These are phyloP conservation scores for Zapornia atra DNA, from an alignment of 2,113 vertebrate species.

Conservation along the genomic window DNA sequence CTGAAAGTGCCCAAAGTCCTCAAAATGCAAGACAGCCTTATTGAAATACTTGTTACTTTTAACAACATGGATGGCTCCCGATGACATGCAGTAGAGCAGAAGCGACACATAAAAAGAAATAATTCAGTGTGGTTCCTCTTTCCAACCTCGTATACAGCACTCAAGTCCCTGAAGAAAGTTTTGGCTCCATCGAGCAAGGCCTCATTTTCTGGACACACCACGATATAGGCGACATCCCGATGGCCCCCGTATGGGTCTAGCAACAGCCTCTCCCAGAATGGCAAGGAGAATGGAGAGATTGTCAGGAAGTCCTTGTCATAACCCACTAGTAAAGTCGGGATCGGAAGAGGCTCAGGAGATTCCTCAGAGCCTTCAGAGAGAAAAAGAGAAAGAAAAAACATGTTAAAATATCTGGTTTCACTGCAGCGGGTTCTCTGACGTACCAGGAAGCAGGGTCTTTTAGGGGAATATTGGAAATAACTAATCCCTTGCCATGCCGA, in stretches of 20 bases:
- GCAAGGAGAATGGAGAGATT: conserved; percentile 92
- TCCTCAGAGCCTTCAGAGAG: conserved; percentile 88
- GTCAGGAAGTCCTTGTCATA: conserved; percentile 97
- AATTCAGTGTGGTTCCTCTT: background rate
- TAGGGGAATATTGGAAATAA: background rate
- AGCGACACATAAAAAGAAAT: background rate
- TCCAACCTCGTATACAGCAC: conserved; percentile 94
- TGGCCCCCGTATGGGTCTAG: conserved; percentile 94
- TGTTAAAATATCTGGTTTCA: background rate
- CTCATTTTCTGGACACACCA: conserved; percentile 94
- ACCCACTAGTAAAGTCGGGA: conserved; percentile 92
- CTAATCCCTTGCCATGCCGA: background rate
- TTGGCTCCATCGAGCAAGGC: conserved; percentile 90
- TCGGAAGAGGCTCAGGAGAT: conserved; percentile 93
- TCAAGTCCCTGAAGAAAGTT: conserved; percentile 96
- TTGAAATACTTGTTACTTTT: background rate
- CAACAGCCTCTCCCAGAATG: conserved; percentile 97
- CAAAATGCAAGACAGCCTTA: background rate
- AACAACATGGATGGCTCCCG: background rate
- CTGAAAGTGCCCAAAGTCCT: background rate
- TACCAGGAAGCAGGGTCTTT: background rate
- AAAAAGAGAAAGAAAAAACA: background rate
- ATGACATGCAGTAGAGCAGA: background rate
- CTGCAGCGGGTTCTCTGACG: background rate
- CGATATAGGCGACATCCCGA: conserved; percentile 93